Evolutionary conservation across 2,888 invertebrate genomes (phyloP).

Genomic region (Eupithecia abbreviata): DNA sequence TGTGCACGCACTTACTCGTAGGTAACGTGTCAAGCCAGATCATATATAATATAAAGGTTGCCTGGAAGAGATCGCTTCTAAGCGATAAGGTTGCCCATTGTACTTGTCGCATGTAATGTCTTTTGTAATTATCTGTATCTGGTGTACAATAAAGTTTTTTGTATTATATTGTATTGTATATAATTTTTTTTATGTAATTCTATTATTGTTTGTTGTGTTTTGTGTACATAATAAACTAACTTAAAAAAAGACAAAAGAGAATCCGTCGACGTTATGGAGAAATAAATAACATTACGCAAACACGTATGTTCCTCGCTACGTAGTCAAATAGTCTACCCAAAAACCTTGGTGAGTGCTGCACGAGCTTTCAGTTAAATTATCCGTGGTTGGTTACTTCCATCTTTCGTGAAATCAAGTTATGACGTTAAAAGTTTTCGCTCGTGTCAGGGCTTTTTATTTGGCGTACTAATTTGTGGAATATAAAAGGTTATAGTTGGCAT

Average conservation of each 20-base stretch:
- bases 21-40: no score
- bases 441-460: constrained; percentile 34
- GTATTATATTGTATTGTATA: no score
- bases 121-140: no score
- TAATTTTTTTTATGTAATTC: no score
- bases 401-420: constrained; percentile 32
- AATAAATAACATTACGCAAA: constrained; percentile 6
- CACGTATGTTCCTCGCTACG: constrained; percentile 3
- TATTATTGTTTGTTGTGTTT: no score
- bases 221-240: no score
- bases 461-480: constrained; percentile 43
- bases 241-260: not conserved
- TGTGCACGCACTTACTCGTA: no score
- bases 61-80: no score
- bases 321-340: constrained; percentile 15
- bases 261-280: constrained; percentile 1
- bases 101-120: no score
- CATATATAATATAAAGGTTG: no score
- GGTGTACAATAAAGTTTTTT: no score
- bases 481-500: constrained; percentile 45
- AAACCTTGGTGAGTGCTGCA: constrained; percentile 12
- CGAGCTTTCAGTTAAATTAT: constrained; percentile 17
- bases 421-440: constrained; percentile 36
- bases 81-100: no score
- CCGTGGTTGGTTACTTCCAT: constrained; percentile 14